Percentiles rank a stretch among this genome's conserved stretches.
Conservation (phyloP, 1,140 invertebrate species). For the Atta colombica region DNA sequence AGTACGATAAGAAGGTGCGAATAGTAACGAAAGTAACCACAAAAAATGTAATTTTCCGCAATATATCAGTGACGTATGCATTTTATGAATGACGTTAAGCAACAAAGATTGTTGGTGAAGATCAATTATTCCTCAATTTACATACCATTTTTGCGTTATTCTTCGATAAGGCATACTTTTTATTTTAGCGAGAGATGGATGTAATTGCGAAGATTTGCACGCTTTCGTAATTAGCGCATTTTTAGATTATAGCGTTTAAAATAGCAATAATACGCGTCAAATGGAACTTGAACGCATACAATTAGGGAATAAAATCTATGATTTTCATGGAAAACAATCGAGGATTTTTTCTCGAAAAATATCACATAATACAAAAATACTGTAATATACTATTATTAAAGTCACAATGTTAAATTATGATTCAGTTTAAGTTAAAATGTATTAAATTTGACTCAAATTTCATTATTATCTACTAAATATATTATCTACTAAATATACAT, state of each 20-base stretch:
- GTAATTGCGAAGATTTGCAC: not conserved
- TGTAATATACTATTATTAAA: too few species aligned
- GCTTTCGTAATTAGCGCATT: not conserved
- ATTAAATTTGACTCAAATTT: too few species aligned
- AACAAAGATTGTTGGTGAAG: not conserved
- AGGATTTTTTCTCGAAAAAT: too few species aligned
- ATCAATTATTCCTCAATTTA: not conserved
- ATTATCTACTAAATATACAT: too few species aligned
- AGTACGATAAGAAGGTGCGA: not conserved
- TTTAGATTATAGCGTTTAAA: not conserved
- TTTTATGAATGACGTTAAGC: slow-evolving; percentile 8
- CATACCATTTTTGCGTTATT: not conserved
- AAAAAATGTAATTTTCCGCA: not conserved
- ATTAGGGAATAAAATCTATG: slow-evolving; percentile 4
- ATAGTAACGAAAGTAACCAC: not conserved
- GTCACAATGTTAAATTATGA: too few species aligned
- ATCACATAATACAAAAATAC: too few species aligned
- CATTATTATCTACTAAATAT: too few species aligned
- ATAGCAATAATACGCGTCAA: not conserved
- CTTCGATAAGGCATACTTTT: slow-evolving; percentile 3
- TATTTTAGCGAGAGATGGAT: not conserved
- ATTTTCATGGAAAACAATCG: too few species aligned
- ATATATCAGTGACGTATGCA: not conserved
- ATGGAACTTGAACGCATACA: not conserved
- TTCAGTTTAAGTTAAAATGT: too few species aligned